A percentile compares a stretch with the other conserved stretches of the same genome.
These are phyloP conservation scores for Troilus luridus DNA, from an alignment of 2,888 invertebrate genomes.

Conservation along the genomic window DNA sequence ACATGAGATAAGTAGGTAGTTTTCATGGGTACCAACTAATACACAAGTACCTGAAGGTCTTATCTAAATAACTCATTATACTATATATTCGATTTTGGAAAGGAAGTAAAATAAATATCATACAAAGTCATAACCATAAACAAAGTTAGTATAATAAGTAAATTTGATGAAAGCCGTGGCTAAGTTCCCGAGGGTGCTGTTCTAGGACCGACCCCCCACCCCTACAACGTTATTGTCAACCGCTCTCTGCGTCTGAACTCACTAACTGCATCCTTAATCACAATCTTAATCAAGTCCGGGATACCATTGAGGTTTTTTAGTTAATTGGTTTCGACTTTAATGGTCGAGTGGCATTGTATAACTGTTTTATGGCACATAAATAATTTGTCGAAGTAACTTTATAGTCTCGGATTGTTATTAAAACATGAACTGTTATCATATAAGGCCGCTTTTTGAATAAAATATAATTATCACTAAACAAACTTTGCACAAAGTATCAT, in stretches of 20 bases:
- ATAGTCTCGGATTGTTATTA: background rate
- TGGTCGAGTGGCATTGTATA: background rate
- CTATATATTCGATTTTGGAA: too few relatives aligned
- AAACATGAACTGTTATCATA: background rate
- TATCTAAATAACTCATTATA: too few relatives aligned
- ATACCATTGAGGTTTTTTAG: background rate
- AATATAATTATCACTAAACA: too few relatives aligned
- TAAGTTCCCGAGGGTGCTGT: background rate
- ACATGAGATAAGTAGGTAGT: too few relatives aligned
- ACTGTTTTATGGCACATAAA: background rate
- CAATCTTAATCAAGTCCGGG: background rate
- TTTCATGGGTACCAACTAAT: too few relatives aligned
- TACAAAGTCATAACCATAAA: background rate
- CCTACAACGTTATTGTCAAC: background rate
- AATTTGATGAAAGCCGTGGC: background rate
- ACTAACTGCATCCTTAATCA: background rate
- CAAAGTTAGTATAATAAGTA: background rate
- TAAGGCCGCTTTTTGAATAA: too few relatives aligned
- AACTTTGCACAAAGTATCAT: too few relatives aligned
- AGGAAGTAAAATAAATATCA: too few relatives aligned
- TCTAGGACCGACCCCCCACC: background rate
- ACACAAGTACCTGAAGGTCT: too few relatives aligned
- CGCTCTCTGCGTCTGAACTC: background rate
- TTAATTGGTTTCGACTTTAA: background rate
- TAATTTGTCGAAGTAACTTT: background rate